These are phyloP conservation scores for Papilio polytes DNA, from an alignment of 1,140 invertebrate species.

Conservation along the genomic window DNA sequence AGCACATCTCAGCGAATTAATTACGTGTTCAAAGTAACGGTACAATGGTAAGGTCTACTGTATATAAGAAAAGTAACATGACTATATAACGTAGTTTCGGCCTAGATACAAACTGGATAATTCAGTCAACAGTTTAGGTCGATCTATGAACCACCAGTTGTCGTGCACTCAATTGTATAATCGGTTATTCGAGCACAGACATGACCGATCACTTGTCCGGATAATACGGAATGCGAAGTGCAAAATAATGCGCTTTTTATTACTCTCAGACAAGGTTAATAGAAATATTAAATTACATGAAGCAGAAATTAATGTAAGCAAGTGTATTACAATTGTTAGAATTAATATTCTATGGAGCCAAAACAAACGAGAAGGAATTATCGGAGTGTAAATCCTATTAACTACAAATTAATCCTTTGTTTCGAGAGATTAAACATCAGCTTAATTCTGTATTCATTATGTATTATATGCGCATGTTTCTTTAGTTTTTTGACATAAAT, in stretches of 20 bases:
- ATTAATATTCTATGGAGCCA: not conserved
- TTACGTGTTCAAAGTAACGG: not conserved
- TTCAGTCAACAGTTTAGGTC: not conserved
- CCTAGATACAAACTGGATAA: constrained; percentile 21
- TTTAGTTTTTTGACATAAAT: not conserved
- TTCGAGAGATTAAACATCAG: not conserved
- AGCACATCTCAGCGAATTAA: constrained; percentile 1
- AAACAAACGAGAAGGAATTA: constrained; percentile 8
- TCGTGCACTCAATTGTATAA: constrained; percentile 17
- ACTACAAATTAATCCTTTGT: constrained; percentile 5
- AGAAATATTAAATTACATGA: not conserved
- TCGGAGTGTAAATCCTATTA: not conserved
- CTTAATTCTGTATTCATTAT: not conserved
- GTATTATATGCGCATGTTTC: not conserved
- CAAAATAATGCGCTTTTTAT: too few species aligned
- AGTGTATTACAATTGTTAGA: not conserved
- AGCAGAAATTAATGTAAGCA: not conserved
- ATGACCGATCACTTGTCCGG: constrained; percentile 1
- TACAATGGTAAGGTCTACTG: not conserved
- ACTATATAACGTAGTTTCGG: not conserved
- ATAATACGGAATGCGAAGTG: not conserved
- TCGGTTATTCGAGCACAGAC: constrained; percentile 13
- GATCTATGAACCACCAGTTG: not conserved
- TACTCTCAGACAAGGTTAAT: not conserved
- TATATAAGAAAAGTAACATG: not conserved